A percentile compares a stretch with the other conserved stretches of the same genome.
Conservation (phyloP, 2,888 invertebrate genomes). For the Chorisops tibialis region DNA sequence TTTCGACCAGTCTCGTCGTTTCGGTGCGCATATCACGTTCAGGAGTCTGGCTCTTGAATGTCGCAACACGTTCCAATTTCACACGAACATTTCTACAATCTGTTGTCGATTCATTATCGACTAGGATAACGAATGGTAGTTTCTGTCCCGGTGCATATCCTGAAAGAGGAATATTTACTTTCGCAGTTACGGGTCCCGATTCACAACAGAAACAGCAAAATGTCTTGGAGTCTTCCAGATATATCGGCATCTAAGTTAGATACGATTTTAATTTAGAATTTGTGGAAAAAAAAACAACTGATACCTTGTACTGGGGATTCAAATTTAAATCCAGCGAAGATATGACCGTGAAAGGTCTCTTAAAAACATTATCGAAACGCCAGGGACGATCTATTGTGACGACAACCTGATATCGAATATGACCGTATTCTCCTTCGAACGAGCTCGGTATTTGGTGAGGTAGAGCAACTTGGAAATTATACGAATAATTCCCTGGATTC, state of each 20-base stretch:
- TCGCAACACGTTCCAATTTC: slow-evolving; percentile 61
- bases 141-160: slow-evolving; percentile 75
- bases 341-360: slow-evolving; percentile 72
- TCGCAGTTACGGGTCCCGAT: slow-evolving; percentile 66
- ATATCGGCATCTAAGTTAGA: slow-evolving; percentile 58
- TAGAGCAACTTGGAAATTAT: slow-evolving; percentile 69
- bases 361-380: slow-evolving; percentile 80
- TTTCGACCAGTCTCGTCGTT: slow-evolving; percentile 45
- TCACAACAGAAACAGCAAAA: slow-evolving; percentile 75
- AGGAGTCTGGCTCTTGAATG: slow-evolving; percentile 43
- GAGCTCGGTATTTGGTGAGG: slow-evolving; percentile 67
- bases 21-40: slow-evolving; percentile 42
- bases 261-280: not conserved
- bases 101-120: slow-evolving; percentile 72
- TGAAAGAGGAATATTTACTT: slow-evolving; percentile 62
- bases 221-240: slow-evolving; percentile 66
- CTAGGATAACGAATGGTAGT: slow-evolving; percentile 63
- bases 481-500: slow-evolving; percentile 65
- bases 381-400: slow-evolving; percentile 78
- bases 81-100: slow-evolving; percentile 62
- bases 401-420: slow-evolving; percentile 73
- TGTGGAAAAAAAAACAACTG: no score
- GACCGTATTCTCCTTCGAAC: slow-evolving; percentile 70
- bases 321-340: slow-evolving; percentile 73
- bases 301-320: slow-evolving; percentile 43